phyloP scores from a whole-genome alignment of 1,140 invertebrate species.

The Drosophila ironensis region DNA sequence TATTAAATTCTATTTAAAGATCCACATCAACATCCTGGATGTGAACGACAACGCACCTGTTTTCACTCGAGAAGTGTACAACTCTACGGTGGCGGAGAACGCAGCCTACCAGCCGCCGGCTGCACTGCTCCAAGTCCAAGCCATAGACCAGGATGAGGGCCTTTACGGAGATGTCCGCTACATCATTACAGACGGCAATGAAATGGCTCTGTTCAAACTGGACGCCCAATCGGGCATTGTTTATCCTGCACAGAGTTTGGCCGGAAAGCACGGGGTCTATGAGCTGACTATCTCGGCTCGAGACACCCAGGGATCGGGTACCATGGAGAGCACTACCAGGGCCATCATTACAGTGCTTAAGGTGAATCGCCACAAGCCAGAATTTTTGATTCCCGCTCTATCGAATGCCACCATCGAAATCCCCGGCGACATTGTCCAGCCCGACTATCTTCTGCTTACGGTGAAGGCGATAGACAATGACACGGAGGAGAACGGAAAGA shows the following conservation, averaged over 20 bases:
- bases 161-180: slow-evolving; percentile 89
- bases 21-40: slow-evolving; percentile 90
- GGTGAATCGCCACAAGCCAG: slow-evolving; percentile 93
- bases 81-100: slow-evolving; percentile 91
- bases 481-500: slow-evolving; percentile 91
- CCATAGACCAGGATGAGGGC: slow-evolving; percentile 90
- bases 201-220: slow-evolving; percentile 86
- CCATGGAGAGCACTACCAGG: slow-evolving; percentile 86
- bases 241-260: slow-evolving; percentile 88
- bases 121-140: slow-evolving; percentile 88
- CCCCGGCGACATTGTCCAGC: slow-evolving; percentile 89
- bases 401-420: slow-evolving; percentile 90
- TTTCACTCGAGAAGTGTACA: slow-evolving; percentile 89
- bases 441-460: slow-evolving; percentile 89
- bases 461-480: slow-evolving; percentile 92
- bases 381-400: slow-evolving; percentile 90
- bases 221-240: slow-evolving; percentile 89
- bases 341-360: slow-evolving; percentile 90
- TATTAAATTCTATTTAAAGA: slow-evolving; percentile 80
- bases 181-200: slow-evolving; percentile 88
- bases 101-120: slow-evolving; percentile 89
- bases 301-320: slow-evolving; percentile 87
- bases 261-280: slow-evolving; percentile 85
- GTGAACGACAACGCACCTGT: slow-evolving; percentile 92
- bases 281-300: slow-evolving; percentile 88